These are phyloP conservation scores for Dipodomys ordii DNA, from an alignment of 2,113 vertebrate genomes.

Conservation along the genomic window DNA sequence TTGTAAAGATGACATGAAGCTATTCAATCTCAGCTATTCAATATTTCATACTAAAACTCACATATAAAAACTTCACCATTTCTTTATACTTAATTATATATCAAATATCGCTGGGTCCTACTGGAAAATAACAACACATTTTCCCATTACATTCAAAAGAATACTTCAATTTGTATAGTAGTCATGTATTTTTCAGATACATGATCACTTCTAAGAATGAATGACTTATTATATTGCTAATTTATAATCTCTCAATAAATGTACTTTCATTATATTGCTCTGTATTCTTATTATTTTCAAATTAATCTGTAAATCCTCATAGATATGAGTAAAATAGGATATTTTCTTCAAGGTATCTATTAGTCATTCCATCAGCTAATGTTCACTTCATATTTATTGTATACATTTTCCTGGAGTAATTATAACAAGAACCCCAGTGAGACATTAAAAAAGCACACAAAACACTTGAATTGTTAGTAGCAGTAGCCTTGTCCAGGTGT, in stretches of 20 bases:
- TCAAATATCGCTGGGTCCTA: not conserved
- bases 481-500: no score
- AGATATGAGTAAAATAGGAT: not conserved
- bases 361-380: not conserved
- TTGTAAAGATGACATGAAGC: slow-evolving; percentile 65
- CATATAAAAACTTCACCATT: slow-evolving; percentile 27
- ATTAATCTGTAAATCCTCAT: not conserved
- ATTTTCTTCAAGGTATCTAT: not conserved
- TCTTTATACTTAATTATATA: slow-evolving; percentile 13
- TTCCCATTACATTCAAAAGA: not conserved
- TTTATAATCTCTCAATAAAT: no score
- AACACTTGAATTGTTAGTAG: no score
- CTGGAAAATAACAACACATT: slow-evolving; percentile 26
- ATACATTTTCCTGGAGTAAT: not conserved
- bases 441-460: not conserved
- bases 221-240: no score
- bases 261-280: not conserved
- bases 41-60: slow-evolving; percentile 48
- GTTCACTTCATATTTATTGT: not conserved
- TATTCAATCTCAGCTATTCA: not conserved
- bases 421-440: not conserved
- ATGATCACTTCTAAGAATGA: no score
- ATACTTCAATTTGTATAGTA: not conserved
- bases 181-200: not conserved
- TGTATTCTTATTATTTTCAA: not conserved